These are phyloP conservation scores for Asbolus verrucosus DNA, from an alignment of 1,140 invertebrate genomes.

Conservation along the genomic window DNA sequence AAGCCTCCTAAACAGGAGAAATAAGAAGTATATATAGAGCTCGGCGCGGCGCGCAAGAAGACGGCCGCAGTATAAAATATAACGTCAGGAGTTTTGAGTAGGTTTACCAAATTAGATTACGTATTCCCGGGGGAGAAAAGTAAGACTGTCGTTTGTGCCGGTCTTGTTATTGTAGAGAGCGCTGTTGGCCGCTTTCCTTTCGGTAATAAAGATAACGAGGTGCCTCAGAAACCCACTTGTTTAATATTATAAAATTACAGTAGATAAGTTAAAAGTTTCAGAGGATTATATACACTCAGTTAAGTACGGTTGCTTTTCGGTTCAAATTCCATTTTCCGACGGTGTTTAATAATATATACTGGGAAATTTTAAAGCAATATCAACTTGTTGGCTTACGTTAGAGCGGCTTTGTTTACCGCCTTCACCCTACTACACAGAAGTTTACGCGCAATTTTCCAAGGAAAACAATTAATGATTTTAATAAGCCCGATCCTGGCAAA, in stretches of 20 bases:
- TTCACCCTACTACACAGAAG: not conserved
- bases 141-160: constrained; percentile 50
- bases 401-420: constrained; percentile 21
- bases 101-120: constrained; percentile 57
- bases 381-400: constrained; percentile 23
- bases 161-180: constrained; percentile 43
- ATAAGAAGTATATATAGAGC: too few relatives aligned
- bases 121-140: constrained; percentile 52
- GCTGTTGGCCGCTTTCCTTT: constrained; percentile 47
- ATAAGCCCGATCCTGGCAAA: not conserved
- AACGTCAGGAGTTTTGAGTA: constrained; percentile 53
- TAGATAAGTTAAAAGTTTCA: constrained; percentile 50
- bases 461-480: constrained; percentile 7
- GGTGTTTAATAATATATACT: constrained; percentile 28
- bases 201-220: constrained; percentile 55
- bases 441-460: constrained; percentile 13
- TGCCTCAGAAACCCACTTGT: constrained; percentile 52
- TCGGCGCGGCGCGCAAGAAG: not conserved
- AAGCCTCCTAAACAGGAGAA: too few relatives aligned
- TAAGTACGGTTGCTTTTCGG: not conserved
- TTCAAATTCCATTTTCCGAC: constrained; percentile 29
- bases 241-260: constrained; percentile 54
- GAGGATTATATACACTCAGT: constrained; percentile 20
- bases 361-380: constrained; percentile 31
- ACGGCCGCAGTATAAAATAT: constrained; percentile 48